Conservation (phyloP, 2,797 vertebrate species). For the Xenentodon cancila region DNA sequence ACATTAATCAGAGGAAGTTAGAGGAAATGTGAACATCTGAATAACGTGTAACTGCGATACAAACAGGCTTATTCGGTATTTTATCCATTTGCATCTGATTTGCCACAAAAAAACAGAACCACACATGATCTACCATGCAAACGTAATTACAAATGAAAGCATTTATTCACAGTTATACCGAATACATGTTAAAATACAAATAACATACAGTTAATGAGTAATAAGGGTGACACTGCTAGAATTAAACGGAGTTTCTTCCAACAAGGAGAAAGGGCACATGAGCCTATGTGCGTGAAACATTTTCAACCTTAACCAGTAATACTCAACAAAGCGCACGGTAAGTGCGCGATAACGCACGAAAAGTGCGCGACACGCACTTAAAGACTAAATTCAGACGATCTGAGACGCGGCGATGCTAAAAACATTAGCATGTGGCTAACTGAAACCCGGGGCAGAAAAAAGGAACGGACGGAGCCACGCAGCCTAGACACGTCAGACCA, state of each 20-base stretch:
- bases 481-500: constrained; percentile 49
- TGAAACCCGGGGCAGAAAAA: neutral
- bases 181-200: too few relatives aligned
- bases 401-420: constrained; percentile 54
- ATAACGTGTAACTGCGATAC: neutral
- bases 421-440: constrained; percentile 68
- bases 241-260: too few relatives aligned
- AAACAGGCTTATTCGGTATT: neutral
- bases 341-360: too few relatives aligned
- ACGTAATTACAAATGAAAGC: neutral
- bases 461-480: neutral
- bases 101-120: neutral
- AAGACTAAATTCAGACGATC: constrained; percentile 1
- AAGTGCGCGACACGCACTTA: too few relatives aligned
- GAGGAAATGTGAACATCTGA: neutral
- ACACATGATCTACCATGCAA: neutral
- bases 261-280: too few relatives aligned
- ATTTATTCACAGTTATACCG: neutral
- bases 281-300: neutral
- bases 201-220: too few relatives aligned
- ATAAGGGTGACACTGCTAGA: too few relatives aligned
- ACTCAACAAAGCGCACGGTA: neutral
- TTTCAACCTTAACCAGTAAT: neutral
- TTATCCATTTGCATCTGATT: neutral
- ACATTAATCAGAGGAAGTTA: too few relatives aligned